These are phyloP conservation scores for Petroica traversi DNA, from an alignment of 2,113 vertebrate species.

Conservation along the genomic window DNA sequence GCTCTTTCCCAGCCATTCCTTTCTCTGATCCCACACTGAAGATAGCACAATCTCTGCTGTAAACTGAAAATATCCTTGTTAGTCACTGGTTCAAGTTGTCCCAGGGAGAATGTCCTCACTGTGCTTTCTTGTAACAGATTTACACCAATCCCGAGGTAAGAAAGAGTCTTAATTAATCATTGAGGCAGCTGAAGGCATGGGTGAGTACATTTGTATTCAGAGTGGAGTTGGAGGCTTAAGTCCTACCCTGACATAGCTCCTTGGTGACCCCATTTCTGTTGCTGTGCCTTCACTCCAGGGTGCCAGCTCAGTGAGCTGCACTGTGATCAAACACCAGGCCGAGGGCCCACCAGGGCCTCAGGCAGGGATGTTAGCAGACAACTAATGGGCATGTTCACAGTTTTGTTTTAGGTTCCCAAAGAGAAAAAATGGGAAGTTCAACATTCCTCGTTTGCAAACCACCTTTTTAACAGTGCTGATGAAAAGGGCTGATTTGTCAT, in stretches of 20 bases:
- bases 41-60: background rate
- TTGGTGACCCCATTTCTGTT: slow-evolving; percentile 24
- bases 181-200: slow-evolving; percentile 12
- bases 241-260: slow-evolving; percentile 23
- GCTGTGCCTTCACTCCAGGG: background rate
- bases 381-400: background rate
- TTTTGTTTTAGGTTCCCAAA: background rate
- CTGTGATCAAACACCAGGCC: slow-evolving; percentile 16
- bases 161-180: slow-evolving; percentile 51
- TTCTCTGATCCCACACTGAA: background rate
- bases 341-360: slow-evolving; percentile 1
- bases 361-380: background rate
- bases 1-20: background rate
- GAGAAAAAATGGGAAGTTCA: background rate
- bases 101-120: slow-evolving; percentile 44
- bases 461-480: background rate
- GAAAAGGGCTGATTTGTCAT: background rate
- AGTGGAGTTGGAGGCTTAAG: slow-evolving; percentile 6
- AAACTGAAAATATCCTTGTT: background rate
- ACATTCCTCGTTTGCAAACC: background rate
- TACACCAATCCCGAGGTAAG: slow-evolving; percentile 80
- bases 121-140: slow-evolving; percentile 74
- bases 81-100: slow-evolving; percentile 5
- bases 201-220: slow-evolving; percentile 59
- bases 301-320: slow-evolving; percentile 38